Base-by-base conservation (phyloP, 2,888 invertebrate species). In the Agonopterix alstromeriana region DNA sequence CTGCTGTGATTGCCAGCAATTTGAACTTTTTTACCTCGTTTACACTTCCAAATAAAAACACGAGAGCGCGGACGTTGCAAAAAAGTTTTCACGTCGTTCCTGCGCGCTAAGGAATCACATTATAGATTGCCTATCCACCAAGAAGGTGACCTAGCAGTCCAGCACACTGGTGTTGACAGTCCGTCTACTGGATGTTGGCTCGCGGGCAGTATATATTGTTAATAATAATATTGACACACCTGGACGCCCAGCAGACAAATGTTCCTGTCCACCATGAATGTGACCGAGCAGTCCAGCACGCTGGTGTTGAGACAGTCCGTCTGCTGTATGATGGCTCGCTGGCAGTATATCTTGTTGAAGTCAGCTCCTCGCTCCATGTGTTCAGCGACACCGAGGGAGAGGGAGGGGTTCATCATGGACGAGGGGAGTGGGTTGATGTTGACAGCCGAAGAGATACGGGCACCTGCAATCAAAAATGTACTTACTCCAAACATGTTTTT, bases 241-340 rank as follows among this genome's bases (percentile, higher is more conserved):
- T 93, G 91, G 45, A 94, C 90, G 36, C 94, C 96, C 57, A 92
- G 90, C 44, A 95, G 90, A 69, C 94, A 94, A 61, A 96, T 93
- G 70, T 94, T 94, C 69, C 93, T 93, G 70, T 95, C 94, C 45
- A 94, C 95, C 67, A 93, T 93, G 73, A 96, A 95, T 2, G 95
- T 94, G 35, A 95, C 91, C 10, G 93, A 93, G 68, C 94, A 94
- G 73, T 95, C 95, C 45, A 95, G 89, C 27, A 93, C 93, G 60
- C 93, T 93, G 10, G 92, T 92, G 74, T 95, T 95, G 64, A 93
- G 90, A 63, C 94, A 93, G 70, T 94, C 93, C 0, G 93, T 93
- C 65, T 92, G 91, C 57, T 92, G 91, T 10, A 92, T 79, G 46
- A 94, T 87, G 42, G 92, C 90, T 41, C 95, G 90, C 55, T 91